These are phyloP conservation scores for Hybos culiciformis DNA, from an alignment of 2,888 invertebrate species.

Conservation along the genomic window DNA sequence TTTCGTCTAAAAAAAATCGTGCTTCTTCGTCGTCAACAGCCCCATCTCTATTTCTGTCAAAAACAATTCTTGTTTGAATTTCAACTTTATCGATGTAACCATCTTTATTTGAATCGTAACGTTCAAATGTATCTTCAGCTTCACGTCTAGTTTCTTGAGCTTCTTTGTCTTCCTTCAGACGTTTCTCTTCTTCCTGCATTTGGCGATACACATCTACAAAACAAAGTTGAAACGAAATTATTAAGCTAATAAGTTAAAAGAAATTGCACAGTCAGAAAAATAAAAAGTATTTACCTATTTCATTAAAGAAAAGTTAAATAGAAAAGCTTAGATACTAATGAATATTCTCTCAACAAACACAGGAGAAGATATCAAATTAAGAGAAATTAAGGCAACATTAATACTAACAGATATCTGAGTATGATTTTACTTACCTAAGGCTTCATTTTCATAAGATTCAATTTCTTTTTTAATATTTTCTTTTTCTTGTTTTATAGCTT, in stretches of 20 bases:
- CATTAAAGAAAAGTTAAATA: too few relatives aligned
- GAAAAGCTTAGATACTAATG: too few relatives aligned
- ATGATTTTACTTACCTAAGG: too few relatives aligned
- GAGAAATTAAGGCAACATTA: too few relatives aligned
- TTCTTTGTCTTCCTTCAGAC: slow-evolving; percentile 44
- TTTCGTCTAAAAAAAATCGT: slow-evolving; percentile 54
- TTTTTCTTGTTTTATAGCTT: slow-evolving; percentile 62
- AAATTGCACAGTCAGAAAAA: too few relatives aligned
- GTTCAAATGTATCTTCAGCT: slow-evolving; percentile 57
- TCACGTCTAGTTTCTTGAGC: slow-evolving; percentile 44
- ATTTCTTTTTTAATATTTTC: slow-evolving; percentile 54
- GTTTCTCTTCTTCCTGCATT: slow-evolving; percentile 48
- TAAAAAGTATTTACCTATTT: too few relatives aligned
- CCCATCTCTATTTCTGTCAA: slow-evolving; percentile 85
- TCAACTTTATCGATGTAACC: slow-evolving; percentile 54
- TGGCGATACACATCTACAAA: slow-evolving; percentile 62
- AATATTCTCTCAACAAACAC: too few relatives aligned
- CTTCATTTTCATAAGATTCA: slow-evolving; percentile 60
- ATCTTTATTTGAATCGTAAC: slow-evolving; percentile 70
- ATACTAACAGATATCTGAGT: too few relatives aligned
- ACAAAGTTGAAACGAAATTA: too few relatives aligned
- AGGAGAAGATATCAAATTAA: too few relatives aligned
- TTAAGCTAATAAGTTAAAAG: too few relatives aligned
- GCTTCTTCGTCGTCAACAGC: slow-evolving; percentile 79
- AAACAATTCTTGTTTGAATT: slow-evolving; percentile 54